Percentiles rank a stretch among this genome's conserved stretches.
Evolutionary conservation across 2,113 vertebrate genomes (phyloP).

Genomic region (Epinephelus lanceolatus): DNA sequence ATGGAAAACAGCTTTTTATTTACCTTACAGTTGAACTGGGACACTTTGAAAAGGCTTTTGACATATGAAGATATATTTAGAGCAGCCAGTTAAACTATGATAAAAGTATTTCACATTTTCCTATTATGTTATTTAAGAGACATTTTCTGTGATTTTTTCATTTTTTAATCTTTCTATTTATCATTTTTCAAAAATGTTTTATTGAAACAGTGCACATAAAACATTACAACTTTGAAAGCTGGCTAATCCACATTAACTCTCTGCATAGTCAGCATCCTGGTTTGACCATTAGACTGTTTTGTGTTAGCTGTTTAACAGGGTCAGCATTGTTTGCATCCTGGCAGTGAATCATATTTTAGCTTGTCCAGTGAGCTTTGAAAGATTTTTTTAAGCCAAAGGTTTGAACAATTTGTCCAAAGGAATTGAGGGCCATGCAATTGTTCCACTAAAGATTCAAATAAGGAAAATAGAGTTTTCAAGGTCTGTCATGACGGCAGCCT

Average conservation of each 20-base stretch:
- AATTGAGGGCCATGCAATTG: background rate
- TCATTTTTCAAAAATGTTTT: no score
- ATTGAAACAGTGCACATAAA: background rate
- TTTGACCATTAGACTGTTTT: background rate
- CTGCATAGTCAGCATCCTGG: background rate
- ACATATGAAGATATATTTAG: no score
- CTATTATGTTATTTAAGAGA: no score
- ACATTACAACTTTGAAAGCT: background rate
- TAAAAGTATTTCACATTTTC: no score
- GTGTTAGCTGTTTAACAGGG: background rate
- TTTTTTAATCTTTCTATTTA: no score
- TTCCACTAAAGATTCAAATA: background rate
- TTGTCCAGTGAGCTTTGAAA: background rate
- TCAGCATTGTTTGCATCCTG: background rate
- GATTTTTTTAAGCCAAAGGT: background rate
- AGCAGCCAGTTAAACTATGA: no score
- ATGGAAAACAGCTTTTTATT: background rate
- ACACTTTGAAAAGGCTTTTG: no score
- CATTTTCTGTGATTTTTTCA: no score
- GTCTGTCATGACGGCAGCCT: background rate
- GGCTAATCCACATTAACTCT: background rate
- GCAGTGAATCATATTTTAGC: background rate
- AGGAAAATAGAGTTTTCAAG: background rate
- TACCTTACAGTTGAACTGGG: background rate
- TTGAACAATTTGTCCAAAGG: background rate